These are phyloP conservation scores for Microctenopoma lineatum DNA, from an alignment of 2,797 vertebrate species.

Conservation along the genomic window DNA sequence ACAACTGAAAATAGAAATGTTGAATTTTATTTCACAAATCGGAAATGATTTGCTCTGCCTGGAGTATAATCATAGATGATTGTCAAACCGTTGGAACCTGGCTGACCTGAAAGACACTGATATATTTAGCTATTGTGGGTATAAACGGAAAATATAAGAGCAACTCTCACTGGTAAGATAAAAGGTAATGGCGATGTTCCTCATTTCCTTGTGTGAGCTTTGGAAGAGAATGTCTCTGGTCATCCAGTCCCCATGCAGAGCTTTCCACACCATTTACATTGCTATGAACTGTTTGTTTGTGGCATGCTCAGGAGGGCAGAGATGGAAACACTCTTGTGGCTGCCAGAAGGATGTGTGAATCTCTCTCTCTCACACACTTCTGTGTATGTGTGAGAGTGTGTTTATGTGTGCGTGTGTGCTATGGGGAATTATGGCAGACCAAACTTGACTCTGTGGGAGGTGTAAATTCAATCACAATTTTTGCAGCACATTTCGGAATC, in stretches of 20 bases:
- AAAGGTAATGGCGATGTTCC: constrained; percentile 75
- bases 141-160: constrained; percentile 71
- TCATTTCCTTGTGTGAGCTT: constrained; percentile 70
- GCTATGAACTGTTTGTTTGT: constrained; percentile 78
- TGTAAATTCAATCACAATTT: constrained; percentile 81
- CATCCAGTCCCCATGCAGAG: constrained; percentile 74
- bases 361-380: constrained; percentile 28
- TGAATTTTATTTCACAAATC: constrained; percentile 63
- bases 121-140: constrained; percentile 76
- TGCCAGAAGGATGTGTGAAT: constrained; percentile 71
- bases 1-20: constrained; percentile 73
- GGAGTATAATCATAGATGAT: constrained; percentile 68
- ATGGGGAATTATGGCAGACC: constrained; percentile 72
- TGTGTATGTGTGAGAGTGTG: constrained; percentile 10
- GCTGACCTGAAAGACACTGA: constrained; percentile 65
- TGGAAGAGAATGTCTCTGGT: constrained; percentile 68
- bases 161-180: constrained; percentile 69
- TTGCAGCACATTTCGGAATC: constrained; percentile 69
- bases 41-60: constrained; percentile 48
- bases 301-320: constrained; percentile 72
- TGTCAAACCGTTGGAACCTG: constrained; percentile 68
- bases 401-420: constrained; percentile 39
- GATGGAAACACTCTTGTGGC: constrained; percentile 69
- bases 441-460: constrained; percentile 82
- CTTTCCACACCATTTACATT: constrained; percentile 83